A percentile compares a stretch with the other conserved stretches of the same genome.
These are phyloP conservation scores for Macrostomum cliftonense DNA, from an alignment of 2,888 invertebrate genomes.

Conservation along the genomic window DNA sequence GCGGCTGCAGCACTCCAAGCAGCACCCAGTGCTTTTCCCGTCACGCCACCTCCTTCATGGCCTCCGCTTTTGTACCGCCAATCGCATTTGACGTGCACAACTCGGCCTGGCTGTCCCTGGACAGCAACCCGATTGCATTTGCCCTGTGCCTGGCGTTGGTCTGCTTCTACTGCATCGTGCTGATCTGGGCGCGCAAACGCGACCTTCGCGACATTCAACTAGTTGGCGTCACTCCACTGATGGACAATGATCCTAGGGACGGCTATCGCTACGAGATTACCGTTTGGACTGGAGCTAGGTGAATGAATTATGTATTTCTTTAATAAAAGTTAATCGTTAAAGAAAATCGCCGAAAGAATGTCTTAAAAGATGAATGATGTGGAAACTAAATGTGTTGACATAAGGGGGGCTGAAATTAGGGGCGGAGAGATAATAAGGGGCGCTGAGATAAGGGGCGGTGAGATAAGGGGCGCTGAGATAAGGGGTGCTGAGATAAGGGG, in stretches of 20 bases:
- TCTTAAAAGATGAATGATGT: no score
- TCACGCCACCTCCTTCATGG: neutral
- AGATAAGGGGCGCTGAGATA: no score
- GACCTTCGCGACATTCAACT: slow-evolving; percentile 11
- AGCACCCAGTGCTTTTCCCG: neutral
- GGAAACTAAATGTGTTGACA: no score
- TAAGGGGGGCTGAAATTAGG: no score
- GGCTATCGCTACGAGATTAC: slow-evolving; percentile 11
- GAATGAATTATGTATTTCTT: no score
- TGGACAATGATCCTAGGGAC: slow-evolving; percentile 28
- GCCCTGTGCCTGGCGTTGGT: slow-evolving; percentile 1
- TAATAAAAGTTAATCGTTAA: no score
- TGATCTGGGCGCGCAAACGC: slow-evolving; percentile 5
- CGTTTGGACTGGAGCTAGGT: slow-evolving; percentile 2
- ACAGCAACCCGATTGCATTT: slow-evolving; percentile 3
- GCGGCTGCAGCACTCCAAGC: no score
- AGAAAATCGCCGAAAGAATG: no score
- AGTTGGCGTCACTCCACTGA: slow-evolving; percentile 25
- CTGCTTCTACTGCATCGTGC: neutral
- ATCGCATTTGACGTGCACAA: neutral
- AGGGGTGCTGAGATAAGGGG: no score
- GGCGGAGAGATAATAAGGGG: no score
- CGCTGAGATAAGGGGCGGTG: no score
- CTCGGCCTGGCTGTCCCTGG: slow-evolving; percentile 1
- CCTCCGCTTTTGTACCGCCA: neutral